Base-by-base conservation (phyloP, 2,797 vertebrate species). In the Arrhamphus sclerolepis region DNA sequence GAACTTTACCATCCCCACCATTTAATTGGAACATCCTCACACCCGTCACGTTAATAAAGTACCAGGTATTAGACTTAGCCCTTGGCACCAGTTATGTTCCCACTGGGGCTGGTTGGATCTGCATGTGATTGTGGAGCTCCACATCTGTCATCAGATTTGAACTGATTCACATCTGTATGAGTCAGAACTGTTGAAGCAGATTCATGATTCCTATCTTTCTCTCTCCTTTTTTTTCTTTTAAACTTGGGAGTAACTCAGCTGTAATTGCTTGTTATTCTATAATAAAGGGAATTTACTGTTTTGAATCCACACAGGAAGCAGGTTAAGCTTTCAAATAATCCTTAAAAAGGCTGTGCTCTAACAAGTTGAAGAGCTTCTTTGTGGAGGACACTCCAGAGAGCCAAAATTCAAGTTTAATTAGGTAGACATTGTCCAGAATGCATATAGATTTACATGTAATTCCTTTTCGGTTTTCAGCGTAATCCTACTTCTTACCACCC, bases 401-500 rank as follows among this genome's bases (percentile, higher is more conserved):
- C 58, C 28, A n/a, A 60, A 80, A 82, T 62, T 80, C 66, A 71
- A 69, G 60, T 81, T 72, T 82, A 83, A 86, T 89, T 85, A 86
- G 75, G 71, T 72, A 51, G 63, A 69, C 62, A 76, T 83, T 78
- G 82, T 84, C 77, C 81, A 58, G 54, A 81, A 81, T 77, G 20
- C 20, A 74, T 82, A 83, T 78, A 80, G 82, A 84, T 87, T 81
- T 75, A 76, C 49, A 54, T 70, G 61, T 69, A 78, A 85, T 76
- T 87, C 83, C 72, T 78, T 70, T 72, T 77, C 56, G 77, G 50
- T 82, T 83, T 82, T 62, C 71, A 51, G 64, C 42, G 51, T 86
- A 84, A 89, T 87, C 86, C 79, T 66, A 69, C 71, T 83, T 75
- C 75, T 84, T 77, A 86, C 76, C 81, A 72, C 61, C 77, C 66